Conservation (phyloP, 2,888 invertebrate species). For the Drosophila suboccidentalis region DNA sequence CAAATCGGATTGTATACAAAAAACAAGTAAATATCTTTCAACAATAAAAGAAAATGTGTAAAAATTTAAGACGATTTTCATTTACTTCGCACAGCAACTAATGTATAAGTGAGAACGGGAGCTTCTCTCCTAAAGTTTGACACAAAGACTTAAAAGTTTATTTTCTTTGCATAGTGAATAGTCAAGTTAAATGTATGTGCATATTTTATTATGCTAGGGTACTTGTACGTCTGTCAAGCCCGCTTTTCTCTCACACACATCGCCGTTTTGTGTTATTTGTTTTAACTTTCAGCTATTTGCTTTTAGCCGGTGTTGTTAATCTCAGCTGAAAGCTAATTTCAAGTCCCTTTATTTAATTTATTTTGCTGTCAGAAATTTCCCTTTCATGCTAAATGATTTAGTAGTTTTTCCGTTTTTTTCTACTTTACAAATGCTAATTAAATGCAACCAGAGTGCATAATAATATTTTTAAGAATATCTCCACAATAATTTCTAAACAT, state of each 20-base stretch:
- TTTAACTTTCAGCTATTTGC: slow-evolving; percentile 2
- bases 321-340: slow-evolving; percentile 15
- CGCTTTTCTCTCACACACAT: not conserved
- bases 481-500: not conserved
- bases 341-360: not conserved
- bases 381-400: not conserved
- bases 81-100: not conserved
- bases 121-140: not conserved
- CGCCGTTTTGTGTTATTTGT: not conserved
- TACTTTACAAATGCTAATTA: not conserved
- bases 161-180: slow-evolving; percentile 2
- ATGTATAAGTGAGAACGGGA: not conserved
- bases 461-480: no score
- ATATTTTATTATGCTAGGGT: slow-evolving; percentile 6
- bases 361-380: not conserved
- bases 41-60: not conserved
- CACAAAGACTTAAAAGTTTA: not conserved
- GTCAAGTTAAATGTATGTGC: slow-evolving; percentile 9
- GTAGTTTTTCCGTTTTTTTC: not conserved
- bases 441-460: slow-evolving; percentile 2
- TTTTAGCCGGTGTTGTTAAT: slow-evolving; percentile 6
- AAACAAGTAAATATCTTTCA: not conserved
- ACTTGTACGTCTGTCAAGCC: not conserved
- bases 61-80: not conserved
- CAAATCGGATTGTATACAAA: no score